phyloP scores from a whole-genome alignment of 1,140 invertebrate genomes.

The Leptopilina clavipes region DNA sequence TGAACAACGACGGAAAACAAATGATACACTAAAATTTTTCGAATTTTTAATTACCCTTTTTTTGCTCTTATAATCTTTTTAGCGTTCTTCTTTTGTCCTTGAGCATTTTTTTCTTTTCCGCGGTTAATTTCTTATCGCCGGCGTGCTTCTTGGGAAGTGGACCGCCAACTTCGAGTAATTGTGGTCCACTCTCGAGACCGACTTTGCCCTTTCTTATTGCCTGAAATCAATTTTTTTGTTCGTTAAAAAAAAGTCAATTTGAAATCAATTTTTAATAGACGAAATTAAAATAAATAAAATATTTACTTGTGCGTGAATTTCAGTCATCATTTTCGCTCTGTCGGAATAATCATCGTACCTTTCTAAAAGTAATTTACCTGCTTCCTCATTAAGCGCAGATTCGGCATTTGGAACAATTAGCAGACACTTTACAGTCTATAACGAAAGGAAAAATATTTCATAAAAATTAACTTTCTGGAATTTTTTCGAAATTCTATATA shows the following conservation, averaged over 20 bases:
- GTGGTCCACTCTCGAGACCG: conserved; percentile 65
- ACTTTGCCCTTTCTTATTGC: conserved; percentile 65
- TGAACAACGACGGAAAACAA: too few relatives aligned
- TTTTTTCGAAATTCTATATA: too few relatives aligned
- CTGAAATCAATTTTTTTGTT: conserved; percentile 47
- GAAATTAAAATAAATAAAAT: too few relatives aligned
- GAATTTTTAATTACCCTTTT: neutral
- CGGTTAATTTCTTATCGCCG: conserved; percentile 85
- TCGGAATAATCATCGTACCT: conserved; percentile 94
- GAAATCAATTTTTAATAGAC: too few relatives aligned
- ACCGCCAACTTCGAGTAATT: conserved; percentile 76
- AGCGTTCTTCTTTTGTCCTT: conserved; percentile 92
- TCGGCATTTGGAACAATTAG: conserved; percentile 96
- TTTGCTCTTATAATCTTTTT: conserved; percentile 87
- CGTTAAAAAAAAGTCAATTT: too few relatives aligned
- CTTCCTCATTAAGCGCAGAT: conserved; percentile 95
- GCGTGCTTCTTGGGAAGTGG: conserved; percentile 90
- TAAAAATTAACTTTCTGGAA: too few relatives aligned
- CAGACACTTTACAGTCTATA: conserved; percentile 92
- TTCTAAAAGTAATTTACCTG: conserved; percentile 91
- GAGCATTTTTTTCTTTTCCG: conserved; percentile 85
- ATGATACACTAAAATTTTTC: too few relatives aligned
- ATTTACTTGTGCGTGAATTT: conserved; percentile 89
- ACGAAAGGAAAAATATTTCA: conserved; percentile 51
- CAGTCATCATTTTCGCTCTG: conserved; percentile 94